Evolutionary conservation across 2,113 vertebrate species (phyloP).

Genomic region (Pseudopipra pipra): DNA sequence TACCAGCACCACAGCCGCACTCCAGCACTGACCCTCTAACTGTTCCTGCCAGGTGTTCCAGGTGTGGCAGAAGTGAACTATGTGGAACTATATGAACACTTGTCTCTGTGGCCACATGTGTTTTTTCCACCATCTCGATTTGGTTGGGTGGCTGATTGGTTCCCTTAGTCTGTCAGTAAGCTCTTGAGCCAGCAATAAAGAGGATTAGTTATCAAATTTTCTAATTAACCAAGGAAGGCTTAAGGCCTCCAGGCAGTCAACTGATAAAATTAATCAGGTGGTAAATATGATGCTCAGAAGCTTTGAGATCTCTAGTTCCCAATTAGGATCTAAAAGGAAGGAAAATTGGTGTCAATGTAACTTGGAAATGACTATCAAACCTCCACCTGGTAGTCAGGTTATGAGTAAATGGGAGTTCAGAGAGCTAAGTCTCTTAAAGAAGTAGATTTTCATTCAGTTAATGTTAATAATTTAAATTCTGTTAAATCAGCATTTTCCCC

Average conservation of each 20-base stretch:
- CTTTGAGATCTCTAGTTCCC: background rate
- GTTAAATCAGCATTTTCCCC: background rate
- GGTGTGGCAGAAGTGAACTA: background rate
- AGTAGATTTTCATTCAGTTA: background rate
- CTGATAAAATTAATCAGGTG: background rate
- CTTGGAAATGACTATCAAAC: background rate
- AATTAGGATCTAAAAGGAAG: background rate
- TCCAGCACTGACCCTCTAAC: background rate
- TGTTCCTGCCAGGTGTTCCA: background rate
- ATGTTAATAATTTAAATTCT: background rate
- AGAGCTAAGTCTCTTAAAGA: background rate
- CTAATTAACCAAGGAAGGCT: background rate
- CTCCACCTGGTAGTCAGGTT: background rate
- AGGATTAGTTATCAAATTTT: background rate
- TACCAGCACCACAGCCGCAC: background rate
- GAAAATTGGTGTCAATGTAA: background rate
- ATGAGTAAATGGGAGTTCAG: background rate
- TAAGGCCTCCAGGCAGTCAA: background rate
- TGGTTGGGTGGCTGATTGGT: background rate
- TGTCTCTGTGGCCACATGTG: background rate
- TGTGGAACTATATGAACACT: background rate
- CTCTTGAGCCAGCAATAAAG: background rate
- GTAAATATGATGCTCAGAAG: background rate
- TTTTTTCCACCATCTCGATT: background rate
- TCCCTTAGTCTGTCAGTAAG: background rate